Evolutionary conservation across 1,140 invertebrate genomes (phyloP).

Genomic region (Paraescarpia echinospica): DNA sequence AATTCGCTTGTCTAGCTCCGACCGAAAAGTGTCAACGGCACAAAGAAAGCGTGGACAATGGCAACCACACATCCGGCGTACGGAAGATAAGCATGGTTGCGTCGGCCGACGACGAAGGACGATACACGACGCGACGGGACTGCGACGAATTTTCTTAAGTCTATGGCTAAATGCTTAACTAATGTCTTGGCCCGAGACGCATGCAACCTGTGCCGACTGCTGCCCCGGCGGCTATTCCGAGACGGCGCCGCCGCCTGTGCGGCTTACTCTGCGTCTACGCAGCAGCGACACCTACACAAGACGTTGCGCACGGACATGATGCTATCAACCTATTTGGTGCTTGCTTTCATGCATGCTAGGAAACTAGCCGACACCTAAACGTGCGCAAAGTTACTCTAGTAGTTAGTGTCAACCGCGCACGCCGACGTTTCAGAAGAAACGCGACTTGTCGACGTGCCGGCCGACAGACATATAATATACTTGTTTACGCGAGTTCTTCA

Average conservation of each 20-base stretch:
- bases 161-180: slow-evolving; percentile 5
- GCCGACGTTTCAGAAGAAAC: background rate
- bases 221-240: background rate
- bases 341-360: background rate
- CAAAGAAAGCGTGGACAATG: background rate
- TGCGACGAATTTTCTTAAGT: background rate
- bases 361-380: background rate
- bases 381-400: background rate
- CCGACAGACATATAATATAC: background rate
- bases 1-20: background rate
- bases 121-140: background rate
- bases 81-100: background rate
- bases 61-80: background rate
- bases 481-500: background rate
- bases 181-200: background rate
- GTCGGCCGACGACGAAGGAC: background rate
- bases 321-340: background rate
- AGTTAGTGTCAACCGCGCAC: background rate
- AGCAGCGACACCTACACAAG: background rate
- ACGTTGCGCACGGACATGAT: background rate
- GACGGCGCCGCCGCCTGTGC: background rate
- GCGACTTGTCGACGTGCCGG: background rate
- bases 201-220: background rate
- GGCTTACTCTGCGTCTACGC: background rate
- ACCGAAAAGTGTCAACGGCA: background rate